Base-by-base conservation (phyloP, 2,888 invertebrate genomes). In the Blera fallax region DNA sequence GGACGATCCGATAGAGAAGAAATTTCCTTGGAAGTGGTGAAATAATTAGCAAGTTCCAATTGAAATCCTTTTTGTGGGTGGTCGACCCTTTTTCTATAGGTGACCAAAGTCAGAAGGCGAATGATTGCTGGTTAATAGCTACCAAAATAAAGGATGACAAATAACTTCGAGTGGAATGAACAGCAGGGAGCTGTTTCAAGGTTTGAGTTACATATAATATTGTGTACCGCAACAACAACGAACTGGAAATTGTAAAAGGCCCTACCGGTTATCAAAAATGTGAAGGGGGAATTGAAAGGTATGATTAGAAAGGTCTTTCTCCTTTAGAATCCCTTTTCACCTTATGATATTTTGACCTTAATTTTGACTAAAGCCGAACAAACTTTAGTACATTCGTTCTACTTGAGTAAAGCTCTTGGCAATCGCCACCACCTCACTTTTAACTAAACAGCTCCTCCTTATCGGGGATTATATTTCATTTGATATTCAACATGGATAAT, bases 11-110 rank as follows among this genome's bases (percentile, higher is more conserved):
- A 67, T 67, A 34, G 32, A 50, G 58, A 43, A 34, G 54, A 78
- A 62, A 69, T 70, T 60, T 43, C 73, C 16, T 10, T 43, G 10
- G 21, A 72, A 65, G 56, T 48, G 58, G 21, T 14, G 21, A 78
- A 78, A 70, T 78, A 70, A 70, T 78, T 78, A 70, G 62, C 54
- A 62, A 72, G 56, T 70, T 78, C 64, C 62, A 72, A 70, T 70
- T 78, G 78, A 70, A 64, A 62, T 70, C 64, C 70, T 56, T 78
- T 70, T 70, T 52, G 52, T 62, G 77, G 69, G 37, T 58, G 37
- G 76, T 29, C 67, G 65, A 50, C 52, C 54, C 45, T 60, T 60
- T 54, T 52, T 29, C 16, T 60, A 16, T 11, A 14, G 34, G 34
- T 69, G 21, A 29, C 60, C 77, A 24, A 40, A 67, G 58, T 50